Percentiles rank a stretch among this genome's conserved stretches.
Conservation (phyloP, 1,140 invertebrate genomes). For the Lordiphosa collinella region DNA sequence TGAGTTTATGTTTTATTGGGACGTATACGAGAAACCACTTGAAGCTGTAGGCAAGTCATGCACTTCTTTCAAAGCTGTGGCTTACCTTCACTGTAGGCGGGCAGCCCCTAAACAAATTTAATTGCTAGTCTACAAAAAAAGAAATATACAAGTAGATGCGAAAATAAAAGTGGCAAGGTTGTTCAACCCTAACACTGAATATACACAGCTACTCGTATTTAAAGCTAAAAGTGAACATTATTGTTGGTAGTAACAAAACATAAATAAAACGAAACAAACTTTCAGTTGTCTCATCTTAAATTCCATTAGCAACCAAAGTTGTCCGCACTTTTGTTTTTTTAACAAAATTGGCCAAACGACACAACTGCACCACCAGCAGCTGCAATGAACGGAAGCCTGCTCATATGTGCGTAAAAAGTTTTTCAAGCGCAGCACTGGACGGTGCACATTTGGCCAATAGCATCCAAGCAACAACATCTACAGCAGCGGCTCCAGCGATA, state of each 20-base stretch:
- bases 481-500: no score
- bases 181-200: slow-evolving; percentile 44
- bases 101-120: slow-evolving; percentile 24
- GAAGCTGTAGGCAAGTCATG: no score
- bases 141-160: no score
- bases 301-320: slow-evolving; percentile 36
- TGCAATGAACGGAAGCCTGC: slow-evolving; percentile 49
- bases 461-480: no score
- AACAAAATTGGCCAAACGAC: slow-evolving; percentile 2
- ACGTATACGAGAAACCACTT: no score
- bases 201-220: no score
- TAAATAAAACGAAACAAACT: slow-evolving; percentile 5
- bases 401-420: slow-evolving; percentile 42
- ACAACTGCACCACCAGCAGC: slow-evolving; percentile 8
- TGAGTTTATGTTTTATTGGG: no score
- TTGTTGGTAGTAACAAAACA: not conserved
- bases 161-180: slow-evolving; percentile 44
- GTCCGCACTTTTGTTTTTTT: not conserved
- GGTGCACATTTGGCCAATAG: no score
- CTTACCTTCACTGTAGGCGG: slow-evolving; percentile 27
- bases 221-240: no score
- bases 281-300: slow-evolving; percentile 24
- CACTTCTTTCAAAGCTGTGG: slow-evolving; percentile 6
- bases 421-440: slow-evolving; percentile 44
- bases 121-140: slow-evolving; percentile 11